Conservation (phyloP, 2,888 invertebrate genomes). For the Drosophila melanosoma region DNA sequence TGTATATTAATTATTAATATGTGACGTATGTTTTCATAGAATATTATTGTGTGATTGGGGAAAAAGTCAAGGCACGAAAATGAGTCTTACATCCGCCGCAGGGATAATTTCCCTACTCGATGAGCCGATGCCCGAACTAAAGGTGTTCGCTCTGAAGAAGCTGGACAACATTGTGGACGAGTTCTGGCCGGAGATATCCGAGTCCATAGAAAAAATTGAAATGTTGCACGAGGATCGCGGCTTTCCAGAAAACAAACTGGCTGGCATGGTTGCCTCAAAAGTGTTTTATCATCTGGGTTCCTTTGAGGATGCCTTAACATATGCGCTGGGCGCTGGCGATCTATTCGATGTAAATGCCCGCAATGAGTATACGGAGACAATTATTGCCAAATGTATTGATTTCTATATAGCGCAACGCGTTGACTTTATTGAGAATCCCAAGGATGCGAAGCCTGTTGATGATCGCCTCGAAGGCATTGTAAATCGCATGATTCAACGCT, state of each 20-base stretch:
- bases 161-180: conserved; percentile 97
- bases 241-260: conserved; percentile 95
- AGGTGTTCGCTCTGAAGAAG: conserved; percentile 96
- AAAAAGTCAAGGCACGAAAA: conserved; percentile 71
- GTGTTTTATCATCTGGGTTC: conserved; percentile 99
- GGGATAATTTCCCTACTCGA: conserved; percentile 98
- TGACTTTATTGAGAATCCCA: conserved; percentile 89
- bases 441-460: conserved; percentile 90
- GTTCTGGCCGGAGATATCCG: conserved; percentile 99
- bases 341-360: conserved; percentile 97
- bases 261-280: conserved; percentile 98
- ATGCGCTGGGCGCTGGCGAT: conserved; percentile 97
- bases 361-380: conserved; percentile 98
- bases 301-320: conserved; percentile 98
- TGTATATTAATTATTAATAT: conserved; percentile 37
- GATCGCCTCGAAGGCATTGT: conserved; percentile 96
- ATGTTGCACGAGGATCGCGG: conserved; percentile 96
- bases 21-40: conserved; percentile 47
- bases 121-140: conserved; percentile 96
- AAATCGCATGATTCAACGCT: conserved; percentile 98
- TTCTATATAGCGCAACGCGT: conserved; percentile 96
- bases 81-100: conserved; percentile 89
- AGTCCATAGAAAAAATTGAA: conserved; percentile 98
- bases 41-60: conserved; percentile 53
- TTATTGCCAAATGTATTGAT: conserved; percentile 98